A percentile compares a stretch with the other conserved stretches of the same genome.
Evolutionary conservation across 2,113 vertebrate species (phyloP).

Genomic region (Pachypanchax playfairii): DNA sequence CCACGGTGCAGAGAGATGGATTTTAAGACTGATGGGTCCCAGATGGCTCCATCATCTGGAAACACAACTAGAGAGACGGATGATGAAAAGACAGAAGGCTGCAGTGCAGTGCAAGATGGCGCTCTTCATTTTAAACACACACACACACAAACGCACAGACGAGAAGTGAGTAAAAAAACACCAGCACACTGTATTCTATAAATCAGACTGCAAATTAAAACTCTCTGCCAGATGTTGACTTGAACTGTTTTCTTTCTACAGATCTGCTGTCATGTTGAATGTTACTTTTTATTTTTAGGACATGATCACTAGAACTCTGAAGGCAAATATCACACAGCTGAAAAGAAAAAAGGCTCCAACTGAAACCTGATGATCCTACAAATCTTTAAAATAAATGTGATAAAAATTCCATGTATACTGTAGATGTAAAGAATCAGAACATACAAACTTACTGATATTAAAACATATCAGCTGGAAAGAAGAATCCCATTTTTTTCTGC

Average conservation of each 20-base stretch:
- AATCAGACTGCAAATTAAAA: conserved; percentile 16
- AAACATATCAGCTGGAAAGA: background rate
- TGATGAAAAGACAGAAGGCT: conserved; percentile 16
- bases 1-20: background rate
- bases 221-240: conserved; percentile 36
- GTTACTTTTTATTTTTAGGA: background rate
- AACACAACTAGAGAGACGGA: conserved; percentile 17
- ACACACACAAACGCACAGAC: background rate
- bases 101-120: conserved; percentile 8
- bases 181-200: background rate
- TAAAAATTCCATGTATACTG: background rate
- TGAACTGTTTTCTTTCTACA: background rate
- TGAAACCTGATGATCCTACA: too few relatives aligned
- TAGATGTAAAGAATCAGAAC: background rate
- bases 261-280: conserved; percentile 19
- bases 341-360: background rate
- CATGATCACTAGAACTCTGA: background rate
- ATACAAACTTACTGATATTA: background rate
- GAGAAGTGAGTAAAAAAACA: background rate
- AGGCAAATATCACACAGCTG: background rate
- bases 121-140: conserved; percentile 23
- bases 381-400: background rate
- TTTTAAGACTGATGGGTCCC: conserved; percentile 44
- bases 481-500: background rate
- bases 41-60: conserved; percentile 63